Base-by-base conservation (phyloP, 1,140 invertebrate species). In the Drosophila micromelanica region DNA sequence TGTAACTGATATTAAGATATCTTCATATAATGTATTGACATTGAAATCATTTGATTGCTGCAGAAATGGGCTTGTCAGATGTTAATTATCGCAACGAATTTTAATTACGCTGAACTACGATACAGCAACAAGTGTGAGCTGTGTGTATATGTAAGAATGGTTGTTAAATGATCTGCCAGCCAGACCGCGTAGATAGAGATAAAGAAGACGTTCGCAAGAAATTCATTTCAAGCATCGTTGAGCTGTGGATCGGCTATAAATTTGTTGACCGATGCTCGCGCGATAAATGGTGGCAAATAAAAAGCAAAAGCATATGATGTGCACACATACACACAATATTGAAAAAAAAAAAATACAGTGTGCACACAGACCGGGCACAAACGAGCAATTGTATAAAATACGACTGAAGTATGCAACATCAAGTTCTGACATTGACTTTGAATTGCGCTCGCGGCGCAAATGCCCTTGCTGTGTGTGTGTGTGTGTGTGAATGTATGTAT, bases 81-180 rank as follows among this genome's bases (percentile, higher is more conserved):
- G 82, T 87, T 87, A 86, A 86, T 86, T 78, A 87, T 87, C 84
- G 82, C 56, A 87, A 86, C 82, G 72, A 87, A 86, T 86, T 86
- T 82, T 73, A 76, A 86, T 87, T 87, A 81, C 71, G 48, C 59
- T 65, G 62, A 45, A 59, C 32, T 52, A 32, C 60, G 59, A 81
- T 73, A 80, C 48, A 65, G 48, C 54, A 27, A 49, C 67, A 61
- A 68, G 43, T 67, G 43, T 40, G 46, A 12, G 49, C 49, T 20
- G 3, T 20, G 15, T 42, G 43, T 20, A 52, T 67, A 48, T 27
- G 32, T 40, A 40, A 62, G 46, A 55, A 63, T 75, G 74, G 42
- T 69, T 73, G 64, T 69, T 72, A 81, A 76, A 37, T 63, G 74
- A 86, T 86, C 74, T 61, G 56, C 48, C 74, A 43, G 51, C 46